A percentile compares a stretch with the other conserved stretches of the same genome.
These are phyloP conservation scores for Lasioglossum zephyrum DNA, from an alignment of 2,888 invertebrate species.

Conservation along the genomic window DNA sequence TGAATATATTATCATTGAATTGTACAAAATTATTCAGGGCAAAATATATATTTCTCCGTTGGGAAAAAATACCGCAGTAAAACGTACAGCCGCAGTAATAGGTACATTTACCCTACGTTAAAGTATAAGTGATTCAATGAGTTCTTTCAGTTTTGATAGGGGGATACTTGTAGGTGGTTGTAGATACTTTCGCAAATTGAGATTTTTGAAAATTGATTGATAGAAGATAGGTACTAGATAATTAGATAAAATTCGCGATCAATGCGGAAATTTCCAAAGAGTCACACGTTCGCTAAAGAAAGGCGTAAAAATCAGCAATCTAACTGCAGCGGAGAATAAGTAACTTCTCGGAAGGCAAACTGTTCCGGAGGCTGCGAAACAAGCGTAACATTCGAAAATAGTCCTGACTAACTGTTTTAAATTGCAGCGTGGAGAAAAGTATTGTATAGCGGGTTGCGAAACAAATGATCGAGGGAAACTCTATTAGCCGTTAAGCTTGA, in stretches of 20 bases:
- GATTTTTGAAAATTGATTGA: neutral
- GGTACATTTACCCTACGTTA: too few species aligned
- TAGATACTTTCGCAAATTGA: neutral
- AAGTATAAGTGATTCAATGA: too few species aligned
- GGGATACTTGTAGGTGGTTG: neutral
- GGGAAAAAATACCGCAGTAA: too few species aligned
- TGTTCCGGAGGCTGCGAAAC: neutral
- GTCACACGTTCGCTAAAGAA: neutral
- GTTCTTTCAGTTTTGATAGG: neutral
- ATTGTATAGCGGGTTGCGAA: neutral
- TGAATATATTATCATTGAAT: too few species aligned
- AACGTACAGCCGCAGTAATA: too few species aligned
- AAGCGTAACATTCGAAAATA: neutral
- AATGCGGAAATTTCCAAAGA: neutral
- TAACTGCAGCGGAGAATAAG: neutral
- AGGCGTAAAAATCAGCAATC: neutral
- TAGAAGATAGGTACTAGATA: neutral
- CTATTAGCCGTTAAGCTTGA: conserved; percentile 21
- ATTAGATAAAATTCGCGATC: too few species aligned
- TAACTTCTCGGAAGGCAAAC: neutral
- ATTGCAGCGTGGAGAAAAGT: conserved; percentile 8
- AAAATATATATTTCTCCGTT: too few species aligned
- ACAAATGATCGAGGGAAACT: conserved; percentile 9
- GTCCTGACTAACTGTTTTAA: conserved; percentile 6
- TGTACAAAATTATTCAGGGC: too few species aligned